These are phyloP conservation scores for Nyctibius grandis DNA, from an alignment of 2,797 vertebrate species.

Conservation along the genomic window DNA sequence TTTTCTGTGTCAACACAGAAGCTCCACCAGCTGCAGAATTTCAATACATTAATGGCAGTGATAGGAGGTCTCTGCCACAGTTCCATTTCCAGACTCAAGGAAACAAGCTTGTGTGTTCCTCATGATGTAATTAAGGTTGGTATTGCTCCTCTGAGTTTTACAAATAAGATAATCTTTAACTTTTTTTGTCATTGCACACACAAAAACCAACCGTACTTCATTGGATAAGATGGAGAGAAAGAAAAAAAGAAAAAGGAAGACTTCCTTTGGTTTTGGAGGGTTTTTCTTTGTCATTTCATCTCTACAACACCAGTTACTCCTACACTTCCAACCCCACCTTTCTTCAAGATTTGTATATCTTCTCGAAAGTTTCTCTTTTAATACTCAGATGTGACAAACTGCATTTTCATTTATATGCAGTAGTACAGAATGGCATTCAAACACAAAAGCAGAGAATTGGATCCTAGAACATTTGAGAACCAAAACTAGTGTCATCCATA, in stretches of 20 bases:
- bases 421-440: background rate
- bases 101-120: slow-evolving; percentile 89
- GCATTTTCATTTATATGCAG: background rate
- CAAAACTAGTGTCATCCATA: background rate
- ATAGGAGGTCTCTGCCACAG: slow-evolving; percentile 94
- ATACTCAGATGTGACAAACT: background rate
- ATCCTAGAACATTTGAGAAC: background rate
- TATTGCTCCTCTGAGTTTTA: background rate
- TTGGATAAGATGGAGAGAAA: background rate
- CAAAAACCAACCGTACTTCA: background rate
- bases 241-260: background rate
- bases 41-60: slow-evolving; percentile 96
- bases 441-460: background rate
- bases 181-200: background rate
- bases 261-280: background rate
- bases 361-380: background rate
- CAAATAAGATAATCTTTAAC: background rate
- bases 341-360: background rate
- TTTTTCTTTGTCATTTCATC: background rate
- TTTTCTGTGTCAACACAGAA: slow-evolving; percentile 71
- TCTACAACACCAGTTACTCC: background rate
- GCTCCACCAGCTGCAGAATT: slow-evolving; percentile 92
- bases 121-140: slow-evolving; percentile 91
- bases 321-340: background rate
- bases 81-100: slow-evolving; percentile 94